phyloP scores from a whole-genome alignment of 2,113 vertebrate species.

The Lanius collurio region DNA sequence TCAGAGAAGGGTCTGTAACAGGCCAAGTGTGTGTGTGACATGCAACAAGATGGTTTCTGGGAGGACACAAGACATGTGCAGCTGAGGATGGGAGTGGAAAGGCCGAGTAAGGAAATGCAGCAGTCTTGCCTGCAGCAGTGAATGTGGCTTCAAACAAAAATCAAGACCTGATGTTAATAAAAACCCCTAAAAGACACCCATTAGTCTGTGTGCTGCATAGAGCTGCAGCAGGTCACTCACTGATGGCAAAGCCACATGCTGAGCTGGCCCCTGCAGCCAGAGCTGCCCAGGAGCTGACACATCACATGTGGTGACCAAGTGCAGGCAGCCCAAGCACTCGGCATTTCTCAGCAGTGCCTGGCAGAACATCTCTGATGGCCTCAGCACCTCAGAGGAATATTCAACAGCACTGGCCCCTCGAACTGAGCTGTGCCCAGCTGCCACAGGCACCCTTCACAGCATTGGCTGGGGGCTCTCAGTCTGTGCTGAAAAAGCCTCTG shows the following conservation, averaged over 20 bases:
- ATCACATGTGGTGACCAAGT: background rate
- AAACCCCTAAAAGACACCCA: background rate
- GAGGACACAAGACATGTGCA: rapidly evolving
- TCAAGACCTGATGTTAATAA: background rate
- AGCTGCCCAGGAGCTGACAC: background rate
- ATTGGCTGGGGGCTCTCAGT: background rate
- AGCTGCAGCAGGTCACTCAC: background rate
- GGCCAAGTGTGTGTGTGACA: background rate
- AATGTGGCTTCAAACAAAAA: background rate
- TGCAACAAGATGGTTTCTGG: background rate
- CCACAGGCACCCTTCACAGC: background rate
- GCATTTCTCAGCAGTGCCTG: background rate
- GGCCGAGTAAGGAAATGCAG: background rate
- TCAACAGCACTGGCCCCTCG: background rate
- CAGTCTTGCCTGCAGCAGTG: background rate
- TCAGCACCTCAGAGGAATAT: background rate
- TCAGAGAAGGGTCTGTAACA: background rate
- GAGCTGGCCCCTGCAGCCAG: background rate
- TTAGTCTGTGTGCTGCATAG: background rate
- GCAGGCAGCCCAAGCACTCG: background rate
- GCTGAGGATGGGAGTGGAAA: background rate
- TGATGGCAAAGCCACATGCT: background rate
- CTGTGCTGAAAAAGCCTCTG: background rate
- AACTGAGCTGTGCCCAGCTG: background rate
- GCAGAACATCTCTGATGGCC: background rate